Conservation (phyloP, 2,888 invertebrate genomes). For the Corbicula japonica region DNA sequence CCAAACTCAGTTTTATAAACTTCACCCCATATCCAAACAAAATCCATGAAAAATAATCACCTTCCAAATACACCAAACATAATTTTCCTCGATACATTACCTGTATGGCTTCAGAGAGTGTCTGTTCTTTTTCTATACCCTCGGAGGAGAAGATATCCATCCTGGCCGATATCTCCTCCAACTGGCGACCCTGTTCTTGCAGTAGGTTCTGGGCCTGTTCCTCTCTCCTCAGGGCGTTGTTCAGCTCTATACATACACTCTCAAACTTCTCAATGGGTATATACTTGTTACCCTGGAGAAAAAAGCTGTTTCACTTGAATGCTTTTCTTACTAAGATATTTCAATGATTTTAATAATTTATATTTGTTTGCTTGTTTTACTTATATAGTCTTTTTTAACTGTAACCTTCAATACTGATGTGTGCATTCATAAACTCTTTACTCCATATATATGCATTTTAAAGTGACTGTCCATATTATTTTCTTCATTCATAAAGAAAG, state of each 20-base stretch:
- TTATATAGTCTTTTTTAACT: no score
- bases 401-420: no score
- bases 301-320: neutral
- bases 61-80: neutral
- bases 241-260: conserved; percentile 82
- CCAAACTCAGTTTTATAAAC: no score
- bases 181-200: conserved; percentile 82
- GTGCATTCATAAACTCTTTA: no score
- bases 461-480: no score
- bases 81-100: conserved; percentile 57
- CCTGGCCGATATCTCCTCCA: conserved; percentile 77
- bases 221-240: conserved; percentile 82
- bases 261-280: conserved; percentile 83
- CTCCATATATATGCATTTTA: no score
- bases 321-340: no score
- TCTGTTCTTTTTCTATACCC: conserved; percentile 79
- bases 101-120: conserved; percentile 80
- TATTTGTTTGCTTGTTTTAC: no score
- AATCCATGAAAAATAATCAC: neutral
- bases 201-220: conserved; percentile 83
- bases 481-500: no score
- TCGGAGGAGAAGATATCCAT: conserved; percentile 78
- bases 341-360: no score
- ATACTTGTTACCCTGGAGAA: conserved; percentile 74
- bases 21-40: no score